Conservation (phyloP, 2,888 invertebrate species). For the Tridacna crocea region DNA sequence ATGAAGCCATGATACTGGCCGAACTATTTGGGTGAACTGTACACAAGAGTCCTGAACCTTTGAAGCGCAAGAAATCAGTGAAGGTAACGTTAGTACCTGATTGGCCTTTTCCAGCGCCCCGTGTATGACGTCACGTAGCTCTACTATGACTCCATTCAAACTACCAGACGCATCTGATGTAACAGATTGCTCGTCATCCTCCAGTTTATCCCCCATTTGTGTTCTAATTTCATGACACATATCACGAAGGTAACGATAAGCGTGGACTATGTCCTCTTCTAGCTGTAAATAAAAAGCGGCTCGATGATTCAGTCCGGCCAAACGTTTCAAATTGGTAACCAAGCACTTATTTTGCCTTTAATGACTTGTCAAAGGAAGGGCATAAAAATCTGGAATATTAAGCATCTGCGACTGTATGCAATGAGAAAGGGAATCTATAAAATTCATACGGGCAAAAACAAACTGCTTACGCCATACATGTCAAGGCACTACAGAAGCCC, state of each 20-base stretch:
- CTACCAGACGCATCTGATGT: conserved; percentile 54
- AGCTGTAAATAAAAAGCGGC: conserved; percentile 77
- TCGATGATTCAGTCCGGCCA: no score
- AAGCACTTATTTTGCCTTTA: no score
- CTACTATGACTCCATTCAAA: conserved; percentile 68
- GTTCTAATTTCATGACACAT: conserved; percentile 80
- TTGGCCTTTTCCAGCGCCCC: conserved; percentile 61
- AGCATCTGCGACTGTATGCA: no score
- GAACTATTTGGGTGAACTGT: neutral
- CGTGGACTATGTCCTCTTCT: conserved; percentile 85
- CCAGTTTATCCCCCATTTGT: conserved; percentile 51
- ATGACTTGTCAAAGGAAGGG: no score
- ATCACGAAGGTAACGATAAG: conserved; percentile 84
- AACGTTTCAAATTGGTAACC: no score
- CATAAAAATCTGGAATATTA: no score
- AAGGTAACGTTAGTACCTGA: conserved; percentile 27
- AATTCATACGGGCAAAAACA: no score
- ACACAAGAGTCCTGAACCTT: neutral
- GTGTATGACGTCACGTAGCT: conserved; percentile 79
- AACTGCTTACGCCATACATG: no score
- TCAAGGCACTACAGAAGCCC: no score
- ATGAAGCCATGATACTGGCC: no score
- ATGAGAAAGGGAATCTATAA: no score
- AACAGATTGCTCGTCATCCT: conserved; percentile 32
- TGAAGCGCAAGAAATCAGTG: neutral